Percentiles rank a stretch among this genome's conserved stretches.
Conservation (phyloP, 2,113 vertebrate species). For the Noctilio leporinus region DNA sequence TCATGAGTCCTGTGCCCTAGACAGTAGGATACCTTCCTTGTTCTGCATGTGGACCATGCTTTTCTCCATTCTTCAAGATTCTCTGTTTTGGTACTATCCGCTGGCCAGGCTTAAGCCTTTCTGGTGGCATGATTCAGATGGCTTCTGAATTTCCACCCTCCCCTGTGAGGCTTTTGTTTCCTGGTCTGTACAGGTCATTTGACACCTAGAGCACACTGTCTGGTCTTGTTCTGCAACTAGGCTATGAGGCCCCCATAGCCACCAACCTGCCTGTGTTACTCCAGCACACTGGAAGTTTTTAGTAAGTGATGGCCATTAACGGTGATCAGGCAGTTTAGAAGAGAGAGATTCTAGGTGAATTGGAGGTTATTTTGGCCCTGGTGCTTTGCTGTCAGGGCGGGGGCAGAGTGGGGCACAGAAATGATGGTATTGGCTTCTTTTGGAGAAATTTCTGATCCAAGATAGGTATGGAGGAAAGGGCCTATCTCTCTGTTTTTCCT, state of each 20-base stretch:
- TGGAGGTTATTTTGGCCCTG: background rate
- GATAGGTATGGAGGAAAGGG: background rate
- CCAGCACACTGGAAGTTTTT: background rate
- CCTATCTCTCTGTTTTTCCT: background rate
- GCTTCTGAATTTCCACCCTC: background rate
- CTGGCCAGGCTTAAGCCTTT: background rate
- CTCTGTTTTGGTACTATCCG: background rate
- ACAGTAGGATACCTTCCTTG: background rate
- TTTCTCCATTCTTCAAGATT: background rate
- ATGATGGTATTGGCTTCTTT: background rate
- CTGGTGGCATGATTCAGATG: background rate
- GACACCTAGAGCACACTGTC: background rate
- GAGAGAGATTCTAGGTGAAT: background rate
- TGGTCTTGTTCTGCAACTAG: background rate
- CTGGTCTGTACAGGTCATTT: background rate
- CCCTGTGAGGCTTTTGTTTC: background rate
- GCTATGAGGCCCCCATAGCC: background rate
- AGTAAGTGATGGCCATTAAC: background rate
- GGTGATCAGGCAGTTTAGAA: background rate
- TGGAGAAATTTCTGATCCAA: background rate
- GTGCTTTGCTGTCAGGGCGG: background rate
- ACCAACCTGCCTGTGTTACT: background rate
- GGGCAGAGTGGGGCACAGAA: rapidly evolving
- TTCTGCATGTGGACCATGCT: background rate
- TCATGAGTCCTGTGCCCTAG: background rate